phyloP scores from a whole-genome alignment of 2,113 vertebrate species.

The Brienomyrus longianalis region DNA sequence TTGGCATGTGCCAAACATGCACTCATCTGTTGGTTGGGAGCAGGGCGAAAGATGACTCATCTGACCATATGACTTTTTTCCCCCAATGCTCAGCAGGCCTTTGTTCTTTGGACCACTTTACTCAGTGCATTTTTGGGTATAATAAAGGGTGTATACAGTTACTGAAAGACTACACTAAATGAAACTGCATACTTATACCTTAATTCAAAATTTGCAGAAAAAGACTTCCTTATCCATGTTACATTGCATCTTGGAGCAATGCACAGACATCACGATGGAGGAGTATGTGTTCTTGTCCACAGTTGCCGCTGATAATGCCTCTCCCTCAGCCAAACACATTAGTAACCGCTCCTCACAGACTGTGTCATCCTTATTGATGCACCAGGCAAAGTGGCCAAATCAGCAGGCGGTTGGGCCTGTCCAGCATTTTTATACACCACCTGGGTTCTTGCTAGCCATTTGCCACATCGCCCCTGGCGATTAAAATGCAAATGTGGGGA shows the following conservation, averaged over 20 bases:
- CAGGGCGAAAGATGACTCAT: not conserved
- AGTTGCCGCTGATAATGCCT: not conserved
- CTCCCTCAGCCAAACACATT: not conserved
- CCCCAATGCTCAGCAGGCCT: not conserved
- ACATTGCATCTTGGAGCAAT: not conserved
- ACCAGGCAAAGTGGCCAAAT: not conserved
- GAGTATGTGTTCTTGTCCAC: not conserved
- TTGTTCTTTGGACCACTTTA: not conserved
- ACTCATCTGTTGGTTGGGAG: not conserved
- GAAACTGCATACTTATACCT: not conserved
- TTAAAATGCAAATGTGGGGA: not conserved
- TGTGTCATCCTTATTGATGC: not conserved
- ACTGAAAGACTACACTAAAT: not conserved
- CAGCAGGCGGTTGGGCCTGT: not conserved
- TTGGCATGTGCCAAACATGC: not conserved
- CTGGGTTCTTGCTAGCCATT: not conserved
- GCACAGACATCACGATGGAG: not conserved
- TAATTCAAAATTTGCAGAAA: not conserved
- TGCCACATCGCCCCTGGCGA: not conserved
- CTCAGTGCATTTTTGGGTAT: not conserved
- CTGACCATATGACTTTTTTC: not conserved
- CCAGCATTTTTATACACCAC: not conserved
- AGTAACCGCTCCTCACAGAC: not conserved
- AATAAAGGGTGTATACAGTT: not conserved
- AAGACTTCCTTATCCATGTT: not conserved